These are phyloP conservation scores for Lepidurus packardi DNA, from an alignment of 1,140 invertebrate genomes.

Conservation along the genomic window DNA sequence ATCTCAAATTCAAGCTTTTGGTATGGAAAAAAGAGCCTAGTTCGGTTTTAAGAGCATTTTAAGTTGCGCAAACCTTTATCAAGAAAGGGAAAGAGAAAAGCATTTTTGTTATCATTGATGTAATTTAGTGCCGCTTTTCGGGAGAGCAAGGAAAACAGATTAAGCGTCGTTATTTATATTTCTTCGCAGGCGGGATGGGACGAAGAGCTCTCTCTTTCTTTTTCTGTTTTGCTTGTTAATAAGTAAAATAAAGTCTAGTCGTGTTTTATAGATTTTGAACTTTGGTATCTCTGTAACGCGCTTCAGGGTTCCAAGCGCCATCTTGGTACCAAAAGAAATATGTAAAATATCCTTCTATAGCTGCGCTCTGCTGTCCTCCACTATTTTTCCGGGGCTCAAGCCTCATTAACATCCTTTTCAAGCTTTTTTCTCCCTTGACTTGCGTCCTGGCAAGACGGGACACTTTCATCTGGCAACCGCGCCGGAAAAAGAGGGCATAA, in stretches of 20 bases:
- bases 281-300: background rate
- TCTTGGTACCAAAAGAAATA: background rate
- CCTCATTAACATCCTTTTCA: background rate
- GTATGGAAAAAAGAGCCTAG: background rate
- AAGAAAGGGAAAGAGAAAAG: background rate
- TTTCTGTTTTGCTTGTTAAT: background rate
- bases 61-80: background rate
- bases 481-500: background rate
- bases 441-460: background rate
- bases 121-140: background rate
- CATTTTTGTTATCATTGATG: background rate
- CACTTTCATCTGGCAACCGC: background rate
- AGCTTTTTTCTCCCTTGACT: background rate
- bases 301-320: background rate
- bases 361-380: background rate
- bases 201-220: background rate
- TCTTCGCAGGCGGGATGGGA: background rate
- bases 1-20: no score
- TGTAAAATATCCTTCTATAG: background rate
- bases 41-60: background rate
- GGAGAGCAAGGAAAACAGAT: slow-evolving; percentile 3
- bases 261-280: background rate
- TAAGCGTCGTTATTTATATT: slow-evolving; percentile 14
- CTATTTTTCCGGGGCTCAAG: background rate
- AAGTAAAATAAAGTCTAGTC: slow-evolving; percentile 11